Evolutionary conservation across 1,140 invertebrate genomes (phyloP), one percentile per base, ranked within the genome.

Genomic region (Acromyrmex echinatior): DNA sequence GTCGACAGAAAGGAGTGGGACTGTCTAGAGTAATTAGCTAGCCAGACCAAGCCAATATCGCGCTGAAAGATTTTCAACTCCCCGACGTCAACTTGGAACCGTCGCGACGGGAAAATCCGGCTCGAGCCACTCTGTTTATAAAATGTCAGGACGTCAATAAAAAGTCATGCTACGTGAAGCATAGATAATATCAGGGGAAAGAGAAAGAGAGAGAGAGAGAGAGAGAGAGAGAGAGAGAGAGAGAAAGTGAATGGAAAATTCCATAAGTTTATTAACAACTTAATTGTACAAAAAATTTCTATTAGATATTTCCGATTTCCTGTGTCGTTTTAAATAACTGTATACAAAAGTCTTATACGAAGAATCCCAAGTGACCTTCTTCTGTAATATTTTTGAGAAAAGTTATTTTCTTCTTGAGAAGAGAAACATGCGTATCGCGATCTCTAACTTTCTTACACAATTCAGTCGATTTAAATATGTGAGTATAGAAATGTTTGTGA

Each of bases 111-210:
- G 76, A 78, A 65, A 70, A 86, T 51, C 84, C 63, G 53, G 45
- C 68, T 16, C 90, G 84, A 87, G 90, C 87, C 81, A 86, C 91
- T 92, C 90, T 92, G 92, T 92, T 93, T 93, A 92, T 91, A 93
- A 96, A 96, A 96, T 96, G 95, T 96, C 95, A 96, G 91, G 71
- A 87, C 84, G 92, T 93, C 94, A 93, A 96, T 96, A 96, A 96
- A 96, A 96, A 96, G 94, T 93, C 95, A 95, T 93, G 94, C 93
- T 91, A 95, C 95, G 93, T 95, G 92, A 93, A 95, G 78, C 93
- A 91, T 77, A 89, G 87, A 70, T n/a, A 39, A 18, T 51, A 62
- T 14, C 28, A 63, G 70, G 28, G 28, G 68, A 84, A 21, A 68
- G 56, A 79, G 58, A 71, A 7, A 65, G 35, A 88, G 63, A 80